Conservation (phyloP, 2,888 invertebrate genomes). For the Stegana nigrithorax region DNA sequence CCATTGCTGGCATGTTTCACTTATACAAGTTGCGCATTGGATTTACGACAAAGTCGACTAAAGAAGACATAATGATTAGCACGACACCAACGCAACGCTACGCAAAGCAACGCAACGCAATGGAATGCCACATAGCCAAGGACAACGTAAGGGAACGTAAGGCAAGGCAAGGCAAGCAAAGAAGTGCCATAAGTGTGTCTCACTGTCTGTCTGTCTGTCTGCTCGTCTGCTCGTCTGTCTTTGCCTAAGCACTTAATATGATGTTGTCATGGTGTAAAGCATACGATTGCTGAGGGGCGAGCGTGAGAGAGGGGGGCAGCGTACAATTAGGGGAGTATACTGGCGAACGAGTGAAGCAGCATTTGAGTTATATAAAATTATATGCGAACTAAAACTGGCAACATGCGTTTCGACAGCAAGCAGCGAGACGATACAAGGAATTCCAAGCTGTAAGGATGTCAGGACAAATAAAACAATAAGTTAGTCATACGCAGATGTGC, state of each 20-base stretch:
- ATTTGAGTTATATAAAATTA: background rate
- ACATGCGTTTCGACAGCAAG: background rate
- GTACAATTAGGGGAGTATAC: too few relatives aligned
- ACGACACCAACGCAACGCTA: background rate
- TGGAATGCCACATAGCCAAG: too few relatives aligned
- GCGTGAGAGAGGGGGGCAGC: too few relatives aligned
- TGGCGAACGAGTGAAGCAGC: too few relatives aligned
- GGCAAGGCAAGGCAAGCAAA: too few relatives aligned
- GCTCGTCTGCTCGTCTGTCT: too few relatives aligned
- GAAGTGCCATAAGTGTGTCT: background rate
- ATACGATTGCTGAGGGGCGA: too few relatives aligned
- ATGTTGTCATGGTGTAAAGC: conserved; percentile 12
- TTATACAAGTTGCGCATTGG: background rate
- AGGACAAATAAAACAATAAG: conserved; percentile 7
- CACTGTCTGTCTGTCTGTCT: too few relatives aligned
- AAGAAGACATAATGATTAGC: conserved; percentile 9
- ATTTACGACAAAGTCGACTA: background rate
- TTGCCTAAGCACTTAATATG: conserved; percentile 8
- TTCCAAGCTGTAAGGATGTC: background rate
- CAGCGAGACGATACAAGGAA: background rate
- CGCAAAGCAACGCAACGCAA: too few relatives aligned
- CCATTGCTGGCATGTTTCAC: background rate
- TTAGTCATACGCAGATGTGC: background rate
- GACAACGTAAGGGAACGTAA: too few relatives aligned
- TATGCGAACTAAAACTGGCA: background rate